A percentile compares a stretch with the other conserved stretches of the same genome.
Conservation (phyloP, 2,113 vertebrate genomes). For the Pteronura brasiliensis region DNA sequence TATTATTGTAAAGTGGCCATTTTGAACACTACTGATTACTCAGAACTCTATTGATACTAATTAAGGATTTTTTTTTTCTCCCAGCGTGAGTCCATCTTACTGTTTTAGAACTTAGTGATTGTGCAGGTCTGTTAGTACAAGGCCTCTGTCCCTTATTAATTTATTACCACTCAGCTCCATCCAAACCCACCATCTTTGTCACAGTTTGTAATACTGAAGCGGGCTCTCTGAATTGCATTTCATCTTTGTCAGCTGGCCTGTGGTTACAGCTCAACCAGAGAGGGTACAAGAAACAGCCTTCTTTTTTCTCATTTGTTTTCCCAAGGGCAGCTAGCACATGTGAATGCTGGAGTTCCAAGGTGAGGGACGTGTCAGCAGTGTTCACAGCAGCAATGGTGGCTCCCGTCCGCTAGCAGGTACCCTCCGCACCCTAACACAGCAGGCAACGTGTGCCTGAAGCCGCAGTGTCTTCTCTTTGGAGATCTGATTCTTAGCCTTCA, state of each 20-base stretch:
- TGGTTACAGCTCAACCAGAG: background rate
- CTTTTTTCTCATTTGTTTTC: background rate
- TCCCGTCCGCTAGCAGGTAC: no score
- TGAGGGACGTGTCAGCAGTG: background rate
- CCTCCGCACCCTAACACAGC: background rate
- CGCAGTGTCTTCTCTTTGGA: background rate
- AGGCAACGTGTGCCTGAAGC: background rate
- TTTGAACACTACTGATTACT: background rate
- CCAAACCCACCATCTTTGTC: background rate
- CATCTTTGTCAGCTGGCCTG: background rate
- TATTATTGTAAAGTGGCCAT: background rate
- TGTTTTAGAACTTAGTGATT: background rate
- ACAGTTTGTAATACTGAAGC: background rate
- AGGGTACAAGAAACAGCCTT: background rate
- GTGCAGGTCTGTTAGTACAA: background rate
- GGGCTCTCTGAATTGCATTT: background rate
- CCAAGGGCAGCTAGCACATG: background rate
- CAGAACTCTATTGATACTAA: background rate
- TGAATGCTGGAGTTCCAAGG: background rate
- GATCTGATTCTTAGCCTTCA: background rate
- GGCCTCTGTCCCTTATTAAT: background rate
- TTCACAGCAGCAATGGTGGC: background rate
- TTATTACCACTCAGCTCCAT: background rate
- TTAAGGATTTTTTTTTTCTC: background rate
- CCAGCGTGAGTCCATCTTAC: background rate